phyloP scores from a whole-genome alignment of 2,888 invertebrate genomes.

The Diploptera punctata region DNA sequence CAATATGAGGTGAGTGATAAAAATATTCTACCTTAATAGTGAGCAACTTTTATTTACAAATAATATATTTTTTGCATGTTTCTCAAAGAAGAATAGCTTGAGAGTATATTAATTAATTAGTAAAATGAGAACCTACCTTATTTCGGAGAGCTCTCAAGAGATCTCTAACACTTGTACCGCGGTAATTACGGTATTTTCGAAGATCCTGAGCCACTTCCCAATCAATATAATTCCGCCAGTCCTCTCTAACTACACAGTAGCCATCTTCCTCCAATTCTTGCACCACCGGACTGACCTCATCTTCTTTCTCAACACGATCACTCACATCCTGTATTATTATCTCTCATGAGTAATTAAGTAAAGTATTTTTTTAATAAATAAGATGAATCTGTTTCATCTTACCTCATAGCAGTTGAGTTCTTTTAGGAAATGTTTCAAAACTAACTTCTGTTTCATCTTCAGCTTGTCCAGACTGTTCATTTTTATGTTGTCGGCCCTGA shows the following conservation, averaged over 20 bases:
- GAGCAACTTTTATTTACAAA: too few relatives aligned
- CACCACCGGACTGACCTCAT: constrained; percentile 64
- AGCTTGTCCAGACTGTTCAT: too few relatives aligned
- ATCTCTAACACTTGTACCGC: constrained; percentile 88
- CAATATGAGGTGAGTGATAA: too few relatives aligned
- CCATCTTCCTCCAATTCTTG: constrained; percentile 74
- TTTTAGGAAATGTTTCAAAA: too few relatives aligned
- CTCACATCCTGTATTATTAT: constrained; percentile 98
- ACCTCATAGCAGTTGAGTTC: too few relatives aligned
- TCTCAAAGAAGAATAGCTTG: background rate
- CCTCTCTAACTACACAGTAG: constrained; percentile 71
- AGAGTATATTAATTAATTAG: background rate
- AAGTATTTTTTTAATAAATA: too few relatives aligned
- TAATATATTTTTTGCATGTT: too few relatives aligned
- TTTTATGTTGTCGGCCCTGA: too few relatives aligned
- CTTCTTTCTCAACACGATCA: constrained; percentile 92
- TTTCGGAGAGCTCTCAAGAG: constrained; percentile 92
- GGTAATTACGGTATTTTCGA: constrained; percentile 88
- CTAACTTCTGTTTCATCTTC: too few relatives aligned
- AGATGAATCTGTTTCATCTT: too few relatives aligned
- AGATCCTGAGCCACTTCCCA: constrained; percentile 86
- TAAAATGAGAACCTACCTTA: constrained; percentile 67
- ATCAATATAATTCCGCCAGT: constrained; percentile 89
- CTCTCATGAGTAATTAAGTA: too few relatives aligned
- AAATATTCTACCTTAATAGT: too few relatives aligned